A percentile compares a stretch with the other conserved stretches of the same genome.
Conservation (phyloP, 2,888 invertebrate genomes). For the Agriopis aurantiaria region DNA sequence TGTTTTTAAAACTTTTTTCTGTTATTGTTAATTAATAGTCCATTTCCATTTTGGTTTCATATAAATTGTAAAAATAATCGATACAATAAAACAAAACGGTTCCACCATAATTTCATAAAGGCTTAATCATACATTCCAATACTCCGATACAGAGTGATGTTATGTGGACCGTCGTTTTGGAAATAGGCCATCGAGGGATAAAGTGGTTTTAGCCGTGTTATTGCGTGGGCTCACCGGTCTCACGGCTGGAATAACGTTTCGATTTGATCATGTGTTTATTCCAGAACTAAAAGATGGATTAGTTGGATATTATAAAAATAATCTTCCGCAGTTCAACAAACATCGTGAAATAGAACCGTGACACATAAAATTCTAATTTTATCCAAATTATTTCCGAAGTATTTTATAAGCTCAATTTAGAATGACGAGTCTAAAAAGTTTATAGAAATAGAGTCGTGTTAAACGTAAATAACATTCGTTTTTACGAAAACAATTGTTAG, state of each 20-base stretch:
- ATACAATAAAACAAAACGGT: background rate
- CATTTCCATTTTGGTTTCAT: too few species aligned
- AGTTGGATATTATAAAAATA: conserved; percentile 5
- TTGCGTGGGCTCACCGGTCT: conserved; percentile 30
- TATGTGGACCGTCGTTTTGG: conserved; percentile 40
- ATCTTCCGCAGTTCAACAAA: conserved; percentile 8
- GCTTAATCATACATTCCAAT: conserved; percentile 39
- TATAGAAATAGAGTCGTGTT: background rate
- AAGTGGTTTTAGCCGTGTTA: conserved; percentile 41
- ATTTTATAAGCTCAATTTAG: conserved; percentile 1
- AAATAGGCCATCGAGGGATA: conserved; percentile 56
- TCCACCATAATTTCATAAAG: background rate
- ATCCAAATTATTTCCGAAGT: background rate
- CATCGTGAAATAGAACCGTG: conserved; percentile 18
- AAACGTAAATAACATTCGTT: background rate
- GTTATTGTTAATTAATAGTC: too few species aligned
- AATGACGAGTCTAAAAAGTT: background rate
- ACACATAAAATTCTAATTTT: conserved; percentile 13
- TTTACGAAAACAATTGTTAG: background rate
- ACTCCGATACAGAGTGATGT: conserved; percentile 31
- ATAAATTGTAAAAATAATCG: background rate
- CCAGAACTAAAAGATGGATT: conserved; percentile 4
- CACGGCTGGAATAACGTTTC: conserved; percentile 25
- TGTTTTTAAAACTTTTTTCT: too few species aligned
- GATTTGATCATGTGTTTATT: conserved; percentile 37